Conservation (phyloP, 2,113 vertebrate genomes). For the Leuciscus idus region DNA sequence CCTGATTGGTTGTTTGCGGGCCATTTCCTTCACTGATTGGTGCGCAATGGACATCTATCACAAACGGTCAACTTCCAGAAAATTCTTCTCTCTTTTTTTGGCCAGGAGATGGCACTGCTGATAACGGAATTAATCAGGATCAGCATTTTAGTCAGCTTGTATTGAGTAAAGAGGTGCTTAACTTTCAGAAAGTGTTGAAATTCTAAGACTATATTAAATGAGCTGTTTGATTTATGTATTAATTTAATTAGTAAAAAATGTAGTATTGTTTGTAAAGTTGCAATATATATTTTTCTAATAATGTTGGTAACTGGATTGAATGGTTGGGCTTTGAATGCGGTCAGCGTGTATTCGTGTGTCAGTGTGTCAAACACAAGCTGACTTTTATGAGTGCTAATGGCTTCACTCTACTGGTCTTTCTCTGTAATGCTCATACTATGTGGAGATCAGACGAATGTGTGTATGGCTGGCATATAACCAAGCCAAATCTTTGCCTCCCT, state of each 20-base stretch:
- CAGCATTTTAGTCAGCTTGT: not conserved
- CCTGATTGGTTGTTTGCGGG: conserved; percentile 39
- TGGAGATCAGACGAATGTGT: conserved; percentile 34
- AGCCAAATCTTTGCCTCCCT: conserved; percentile 42
- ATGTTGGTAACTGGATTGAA: not conserved
- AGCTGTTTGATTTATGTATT: not conserved
- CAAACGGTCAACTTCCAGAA: not conserved
- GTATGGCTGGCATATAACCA: conserved; percentile 46
- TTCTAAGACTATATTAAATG: not conserved
- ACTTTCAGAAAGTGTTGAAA: not conserved
- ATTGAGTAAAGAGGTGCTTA: not conserved
- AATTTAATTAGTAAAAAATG: too few relatives aligned
- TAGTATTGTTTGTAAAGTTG: too few relatives aligned
- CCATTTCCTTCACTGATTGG: conserved; percentile 32
- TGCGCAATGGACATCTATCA: not conserved
- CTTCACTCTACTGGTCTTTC: not conserved
- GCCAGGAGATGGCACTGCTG: conserved; percentile 81
- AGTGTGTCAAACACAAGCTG: not conserved
- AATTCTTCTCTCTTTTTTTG: not conserved
- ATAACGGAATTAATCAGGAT: conserved; percentile 64
- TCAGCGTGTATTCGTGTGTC: not conserved
- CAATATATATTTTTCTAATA: too few relatives aligned
- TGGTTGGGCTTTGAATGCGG: not conserved
- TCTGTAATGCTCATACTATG: not conserved
- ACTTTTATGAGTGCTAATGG: not conserved